Evolutionary conservation across 2,113 vertebrate genomes (phyloP).

Genomic region (Ancistrus triradiatus): DNA sequence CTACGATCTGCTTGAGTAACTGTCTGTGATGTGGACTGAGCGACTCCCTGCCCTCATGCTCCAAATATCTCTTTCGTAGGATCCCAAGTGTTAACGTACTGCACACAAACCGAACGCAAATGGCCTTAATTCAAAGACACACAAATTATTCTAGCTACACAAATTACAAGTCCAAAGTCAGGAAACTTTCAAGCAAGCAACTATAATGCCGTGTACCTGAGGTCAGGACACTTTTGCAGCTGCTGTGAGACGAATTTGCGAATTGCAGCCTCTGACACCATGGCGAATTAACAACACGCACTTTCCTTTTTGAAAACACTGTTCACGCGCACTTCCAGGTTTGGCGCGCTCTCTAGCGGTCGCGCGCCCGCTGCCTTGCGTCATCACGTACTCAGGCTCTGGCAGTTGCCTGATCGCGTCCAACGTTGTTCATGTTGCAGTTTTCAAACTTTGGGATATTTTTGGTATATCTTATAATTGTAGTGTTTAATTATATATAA

Average conservation of each 20-base stretch:
- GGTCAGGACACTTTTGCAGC: conserved; percentile 52
- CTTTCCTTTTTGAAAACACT: not conserved
- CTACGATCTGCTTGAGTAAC: conserved; percentile 57
- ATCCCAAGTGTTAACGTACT: conserved; percentile 61
- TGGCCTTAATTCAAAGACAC: not conserved
- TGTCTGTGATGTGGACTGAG: conserved; percentile 52
- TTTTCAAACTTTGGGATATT: too few species aligned
- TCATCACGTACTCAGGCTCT: conserved; percentile 20
- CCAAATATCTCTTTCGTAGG: conserved; percentile 58
- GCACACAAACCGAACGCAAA: conserved; percentile 13
- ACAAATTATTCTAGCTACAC: not conserved
- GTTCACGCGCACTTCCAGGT: conserved; percentile 5
- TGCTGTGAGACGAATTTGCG: conserved; percentile 50
- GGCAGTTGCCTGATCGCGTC: too few species aligned
- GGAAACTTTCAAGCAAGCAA: not conserved
- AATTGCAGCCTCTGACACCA: conserved; percentile 8
- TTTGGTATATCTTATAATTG: too few species aligned
- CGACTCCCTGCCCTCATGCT: conserved; percentile 37
- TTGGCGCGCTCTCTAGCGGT: conserved; percentile 32
- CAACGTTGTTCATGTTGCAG: not conserved
- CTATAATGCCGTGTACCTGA: conserved; percentile 40
- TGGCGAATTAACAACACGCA: not conserved
- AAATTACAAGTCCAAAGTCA: not conserved
- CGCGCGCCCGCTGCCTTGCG: conserved; percentile 10
- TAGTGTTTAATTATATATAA: too few species aligned